These are phyloP conservation scores for Leptinotarsa lineolata DNA, from an alignment of 1,140 invertebrate species.

Conservation along the genomic window DNA sequence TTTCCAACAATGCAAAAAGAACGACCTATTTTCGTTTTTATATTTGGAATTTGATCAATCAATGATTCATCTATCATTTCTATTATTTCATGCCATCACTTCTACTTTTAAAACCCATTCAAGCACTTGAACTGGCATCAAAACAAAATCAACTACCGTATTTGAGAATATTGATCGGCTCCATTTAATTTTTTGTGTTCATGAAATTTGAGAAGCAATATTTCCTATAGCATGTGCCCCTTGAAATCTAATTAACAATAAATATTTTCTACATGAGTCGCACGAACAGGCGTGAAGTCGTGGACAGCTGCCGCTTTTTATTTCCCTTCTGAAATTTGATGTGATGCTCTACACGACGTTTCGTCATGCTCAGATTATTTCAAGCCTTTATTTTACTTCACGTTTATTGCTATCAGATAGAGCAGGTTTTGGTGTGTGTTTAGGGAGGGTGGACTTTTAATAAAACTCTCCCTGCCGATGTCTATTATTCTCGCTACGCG, in stretches of 20 bases:
- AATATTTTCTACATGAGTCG: slow-evolving; percentile 8
- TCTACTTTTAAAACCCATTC: too few relatives aligned
- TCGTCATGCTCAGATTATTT: slow-evolving; percentile 8
- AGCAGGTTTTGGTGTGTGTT: slow-evolving; percentile 2
- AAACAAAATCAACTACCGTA: too few relatives aligned
- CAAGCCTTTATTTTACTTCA: slow-evolving; percentile 1
- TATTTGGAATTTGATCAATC: too few relatives aligned
- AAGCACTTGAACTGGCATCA: too few relatives aligned
- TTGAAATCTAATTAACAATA: slow-evolving; percentile 4
- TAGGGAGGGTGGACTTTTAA: slow-evolving; percentile 7
- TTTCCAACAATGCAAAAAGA: too few relatives aligned
- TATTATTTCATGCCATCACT: too few relatives aligned
- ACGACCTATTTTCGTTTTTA: too few relatives aligned
- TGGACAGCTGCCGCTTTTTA: background rate
- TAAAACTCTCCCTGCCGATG: background rate
- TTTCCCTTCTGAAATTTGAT: slow-evolving; percentile 6
- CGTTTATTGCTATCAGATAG: background rate
- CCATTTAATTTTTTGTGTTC: too few relatives aligned
- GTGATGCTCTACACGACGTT: background rate
- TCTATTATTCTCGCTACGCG: background rate
- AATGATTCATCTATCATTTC: too few relatives aligned
- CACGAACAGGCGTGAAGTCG: background rate
- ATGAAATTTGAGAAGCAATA: background rate
- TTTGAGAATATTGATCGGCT: too few relatives aligned
- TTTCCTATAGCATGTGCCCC: background rate